phyloP scores from a whole-genome alignment of 2,113 vertebrate species.

The Struthio camelus region DNA sequence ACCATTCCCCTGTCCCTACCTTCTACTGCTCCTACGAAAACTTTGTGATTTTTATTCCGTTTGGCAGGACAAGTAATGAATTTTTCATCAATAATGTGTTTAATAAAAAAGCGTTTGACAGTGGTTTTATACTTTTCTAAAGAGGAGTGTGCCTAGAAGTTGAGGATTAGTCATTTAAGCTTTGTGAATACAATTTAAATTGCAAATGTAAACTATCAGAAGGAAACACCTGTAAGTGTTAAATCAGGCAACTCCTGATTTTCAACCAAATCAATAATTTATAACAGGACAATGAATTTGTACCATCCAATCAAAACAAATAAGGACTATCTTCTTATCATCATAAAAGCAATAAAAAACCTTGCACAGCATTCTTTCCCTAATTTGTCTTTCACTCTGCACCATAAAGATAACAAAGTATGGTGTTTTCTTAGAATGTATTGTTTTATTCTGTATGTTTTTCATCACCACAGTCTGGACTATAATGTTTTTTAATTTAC shows the following conservation, averaged over 20 bases:
- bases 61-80: not conserved
- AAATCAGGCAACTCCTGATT: conserved; percentile 68
- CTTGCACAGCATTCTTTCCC: conserved; percentile 72
- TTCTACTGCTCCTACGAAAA: not conserved
- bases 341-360: conserved; percentile 76
- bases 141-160: conserved; percentile 20
- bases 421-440: conserved; percentile 52
- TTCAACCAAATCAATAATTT: conserved; percentile 78
- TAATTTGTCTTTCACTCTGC: conserved; percentile 80
- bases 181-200: conserved; percentile 75
- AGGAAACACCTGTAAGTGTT: conserved; percentile 78
- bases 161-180: conserved; percentile 67
- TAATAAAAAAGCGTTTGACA: conserved; percentile 18
- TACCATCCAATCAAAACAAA: conserved; percentile 72
- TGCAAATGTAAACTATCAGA: conserved; percentile 81
- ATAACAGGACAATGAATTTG: conserved; percentile 72
- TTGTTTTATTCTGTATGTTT: conserved; percentile 69
- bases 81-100: not conserved
- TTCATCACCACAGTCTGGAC: conserved; percentile 62
- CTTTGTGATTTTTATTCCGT: not conserved
- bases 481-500: conserved; percentile 75
- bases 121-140: conserved; percentile 45
- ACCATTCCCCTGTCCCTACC: fast-evolving
- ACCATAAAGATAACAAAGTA: conserved; percentile 79
- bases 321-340: conserved; percentile 75